Percentiles rank a stretch among this genome's conserved stretches.
These are phyloP conservation scores for Ctenosaura bakeri DNA, from an alignment of 2,797 vertebrate genomes.

Conservation along the genomic window DNA sequence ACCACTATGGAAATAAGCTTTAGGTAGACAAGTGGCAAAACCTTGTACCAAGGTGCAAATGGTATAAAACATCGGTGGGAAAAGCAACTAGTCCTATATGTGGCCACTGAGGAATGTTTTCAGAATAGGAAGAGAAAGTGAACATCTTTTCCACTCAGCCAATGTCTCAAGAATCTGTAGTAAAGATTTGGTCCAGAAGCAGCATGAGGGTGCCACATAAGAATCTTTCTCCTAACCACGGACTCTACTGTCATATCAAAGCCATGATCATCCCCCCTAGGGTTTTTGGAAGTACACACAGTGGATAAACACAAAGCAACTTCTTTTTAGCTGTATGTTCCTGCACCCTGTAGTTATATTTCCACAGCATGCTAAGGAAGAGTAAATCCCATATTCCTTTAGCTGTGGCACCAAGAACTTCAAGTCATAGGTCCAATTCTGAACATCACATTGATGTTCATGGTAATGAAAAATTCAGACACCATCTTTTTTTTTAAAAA, in stretches of 20 bases:
- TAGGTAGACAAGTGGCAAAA: not conserved
- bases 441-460: not conserved
- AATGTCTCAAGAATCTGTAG: not conserved
- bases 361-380: fast-evolving
- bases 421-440: not conserved
- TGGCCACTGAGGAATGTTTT: not conserved
- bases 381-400: no score
- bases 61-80: not conserved
- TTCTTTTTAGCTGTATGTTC: not conserved
- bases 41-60: not conserved
- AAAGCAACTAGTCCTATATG: not conserved
- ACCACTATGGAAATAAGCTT: not conserved
- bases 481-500: constrained; percentile 1
- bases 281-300: constrained; percentile 31
- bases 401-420: not conserved
- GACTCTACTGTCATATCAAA: not conserved
- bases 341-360: not conserved
- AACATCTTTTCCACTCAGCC: not conserved
- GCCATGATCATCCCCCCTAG: not conserved
- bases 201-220: not conserved
- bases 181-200: not conserved
- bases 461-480: not conserved
- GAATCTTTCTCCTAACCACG: not conserved
- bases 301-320: not conserved
- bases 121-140: not conserved